phyloP scores from a whole-genome alignment of 2,888 invertebrate genomes.

The Apeira syringaria region DNA sequence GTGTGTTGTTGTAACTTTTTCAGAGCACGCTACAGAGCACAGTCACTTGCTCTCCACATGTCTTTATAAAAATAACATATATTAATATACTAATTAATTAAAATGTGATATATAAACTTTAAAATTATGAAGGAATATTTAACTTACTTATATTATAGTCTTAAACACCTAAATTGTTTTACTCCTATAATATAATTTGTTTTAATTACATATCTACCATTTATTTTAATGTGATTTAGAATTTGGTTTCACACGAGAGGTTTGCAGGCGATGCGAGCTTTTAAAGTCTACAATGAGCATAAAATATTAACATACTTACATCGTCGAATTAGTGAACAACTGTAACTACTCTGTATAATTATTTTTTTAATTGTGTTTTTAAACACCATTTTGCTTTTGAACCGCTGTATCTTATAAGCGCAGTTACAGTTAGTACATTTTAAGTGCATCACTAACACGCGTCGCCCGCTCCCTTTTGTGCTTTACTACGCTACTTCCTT shows the following conservation, averaged over 20 bases:
- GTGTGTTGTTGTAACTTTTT: no score
- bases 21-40: no score
- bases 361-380: background rate
- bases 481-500: conserved; percentile 69
- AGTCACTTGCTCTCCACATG: background rate
- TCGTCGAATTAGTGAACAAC: no score
- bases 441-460: conserved; percentile 22
- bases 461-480: conserved; percentile 51
- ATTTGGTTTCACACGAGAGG: conserved; percentile 72
- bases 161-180: conserved; percentile 45
- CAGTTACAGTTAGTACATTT: background rate
- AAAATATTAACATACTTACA: no score
- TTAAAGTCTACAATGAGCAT: conserved; percentile 2
- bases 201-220: conserved; percentile 52
- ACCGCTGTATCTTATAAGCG: conserved; percentile 1
- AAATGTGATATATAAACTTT: no score
- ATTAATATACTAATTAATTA: no score
- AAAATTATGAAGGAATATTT: no score
- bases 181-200: conserved; percentile 56
- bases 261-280: conserved; percentile 48
- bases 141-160: background rate
- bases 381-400: background rate
- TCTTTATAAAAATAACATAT: no score
- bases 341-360: no score
- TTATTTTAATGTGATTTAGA: conserved; percentile 78